Conservation (phyloP, 2,113 vertebrate genomes). For the Sula dactylatra region DNA sequence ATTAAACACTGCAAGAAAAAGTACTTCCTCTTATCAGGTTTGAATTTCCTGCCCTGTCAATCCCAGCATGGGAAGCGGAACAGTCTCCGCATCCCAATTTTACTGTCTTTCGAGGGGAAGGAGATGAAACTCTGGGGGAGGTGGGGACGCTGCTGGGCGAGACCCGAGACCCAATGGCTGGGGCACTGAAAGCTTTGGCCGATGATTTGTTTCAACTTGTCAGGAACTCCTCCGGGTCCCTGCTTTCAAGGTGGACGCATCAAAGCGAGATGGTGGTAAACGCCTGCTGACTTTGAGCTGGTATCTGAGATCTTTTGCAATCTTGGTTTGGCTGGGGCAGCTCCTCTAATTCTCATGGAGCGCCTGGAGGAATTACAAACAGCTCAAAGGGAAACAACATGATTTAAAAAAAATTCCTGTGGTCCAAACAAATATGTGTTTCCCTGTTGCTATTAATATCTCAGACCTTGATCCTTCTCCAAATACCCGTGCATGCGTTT, state of each 20-base stretch:
- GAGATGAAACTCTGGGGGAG: not conserved
- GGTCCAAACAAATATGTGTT: not conserved
- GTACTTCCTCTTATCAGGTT: not conserved
- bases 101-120: not conserved
- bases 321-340: not conserved
- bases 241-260: not conserved
- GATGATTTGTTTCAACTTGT: not conserved
- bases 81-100: rapidly evolving
- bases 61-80: rapidly evolving
- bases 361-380: not conserved
- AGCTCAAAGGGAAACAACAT: not conserved
- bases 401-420: not conserved
- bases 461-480: not conserved
- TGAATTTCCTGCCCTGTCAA: not conserved
- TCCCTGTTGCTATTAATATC: constrained; percentile 7
- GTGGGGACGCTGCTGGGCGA: not conserved
- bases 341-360: not conserved
- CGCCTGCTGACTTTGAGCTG: not conserved
- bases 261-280: not conserved
- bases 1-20: not conserved
- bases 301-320: not conserved
- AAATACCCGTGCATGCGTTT: rapidly evolving
- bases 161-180: rapidly evolving
- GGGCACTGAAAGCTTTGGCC: not conserved
- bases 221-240: not conserved